Base-by-base conservation (phyloP, 2,888 invertebrate species). In the Parelbella ahira region DNA sequence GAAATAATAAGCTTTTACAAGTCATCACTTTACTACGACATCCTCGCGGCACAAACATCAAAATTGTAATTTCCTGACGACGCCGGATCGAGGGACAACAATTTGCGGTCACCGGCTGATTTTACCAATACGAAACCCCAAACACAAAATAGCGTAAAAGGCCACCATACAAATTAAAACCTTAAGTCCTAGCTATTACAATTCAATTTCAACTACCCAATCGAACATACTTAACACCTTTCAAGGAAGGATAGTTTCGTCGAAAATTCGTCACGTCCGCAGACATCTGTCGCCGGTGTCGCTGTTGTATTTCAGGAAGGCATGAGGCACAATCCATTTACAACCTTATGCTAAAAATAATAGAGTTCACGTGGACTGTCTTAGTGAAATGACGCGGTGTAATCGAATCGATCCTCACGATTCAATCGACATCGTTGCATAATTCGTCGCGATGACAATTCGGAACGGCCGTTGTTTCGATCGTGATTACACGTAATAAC, bases 81-180 rank as follows among this genome's bases (percentile, higher is more conserved):
- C 78, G 78, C 73, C 78, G 71, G 79, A 77, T 83, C 77, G 82
- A 83, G 83, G 84, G 84, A 86, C 86, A 83, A 86, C 84, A 79
- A 86, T 86, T 86, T 87, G 86, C 82, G 86, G 86, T 87, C 79
- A 81, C 81, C 76, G 72, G 62, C 80, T 87, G 81, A 86, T n/a
- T n/a, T 86, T 86, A 86, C 83, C 75, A 73, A 78, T 77, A 79
- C 67, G 57, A 67, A 64, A 58, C 67, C 68, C 66, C 59, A 63
- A 62, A n/a, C n/a, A 68, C 68, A 66, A 72, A 76, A 73, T 55
- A 68, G 56, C 52, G 60, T 51, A 53, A 53, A 50, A 50, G 19
- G 3, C 10, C 7, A 4, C 2, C 51, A 38, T 21, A 6, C 2
- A 7, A 69, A 56, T 56, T 41, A 41, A 36, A 43, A 58, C 65